Base-by-base conservation (phyloP, 1,140 invertebrate species). In the Littorina saxatilis region DNA sequence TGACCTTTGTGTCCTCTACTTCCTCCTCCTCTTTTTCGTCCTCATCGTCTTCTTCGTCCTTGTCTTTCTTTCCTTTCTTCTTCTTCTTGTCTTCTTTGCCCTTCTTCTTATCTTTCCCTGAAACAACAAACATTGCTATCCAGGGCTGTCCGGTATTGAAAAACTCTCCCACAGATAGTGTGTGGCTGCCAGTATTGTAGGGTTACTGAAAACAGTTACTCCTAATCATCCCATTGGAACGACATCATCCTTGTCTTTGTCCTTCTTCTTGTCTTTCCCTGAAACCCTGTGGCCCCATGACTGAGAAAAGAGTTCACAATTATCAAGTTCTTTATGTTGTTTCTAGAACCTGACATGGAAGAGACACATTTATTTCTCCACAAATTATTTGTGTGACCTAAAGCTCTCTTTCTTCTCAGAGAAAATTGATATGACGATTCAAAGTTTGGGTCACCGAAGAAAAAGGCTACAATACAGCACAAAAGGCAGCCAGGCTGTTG, bases 21-120 rank as follows among this genome's bases (percentile, higher is more conserved):
- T 86, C 70, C 4, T 80, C 70, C 17, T 73, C 76, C 13, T 76
- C 76, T 29, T 83, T 63, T 35, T 80, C 82, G 27, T 72, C 70
- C n/a, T 80, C 82, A 5, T 80, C 70, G 15, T 80, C 82, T 2
- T 80, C 77, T 35, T 78, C 72, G 20, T 80, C 52, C 29, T 80
- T 77, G 2, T 80, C 63, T 7, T 83, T 52, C 23, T 79, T 79
- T 15, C 77, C 66, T 61, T 79, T 55, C 66, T 80, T 73, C 52
- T 40, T 72, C 43, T 80, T 80, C 66, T 79, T 79, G 23, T 66
- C 61, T 23, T 79, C 63, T 63, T 68, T 79, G 0, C 43, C 35
- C 17, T 20, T 58, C 39, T 78, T 78, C 52, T 78, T 68, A 35
- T 47, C 61, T 63, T 74, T 70, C 15, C 66, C 66, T 68, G 66